These are phyloP conservation scores for Capreolus pygargus DNA, from an alignment of 2,113 vertebrate species.

Conservation along the genomic window DNA sequence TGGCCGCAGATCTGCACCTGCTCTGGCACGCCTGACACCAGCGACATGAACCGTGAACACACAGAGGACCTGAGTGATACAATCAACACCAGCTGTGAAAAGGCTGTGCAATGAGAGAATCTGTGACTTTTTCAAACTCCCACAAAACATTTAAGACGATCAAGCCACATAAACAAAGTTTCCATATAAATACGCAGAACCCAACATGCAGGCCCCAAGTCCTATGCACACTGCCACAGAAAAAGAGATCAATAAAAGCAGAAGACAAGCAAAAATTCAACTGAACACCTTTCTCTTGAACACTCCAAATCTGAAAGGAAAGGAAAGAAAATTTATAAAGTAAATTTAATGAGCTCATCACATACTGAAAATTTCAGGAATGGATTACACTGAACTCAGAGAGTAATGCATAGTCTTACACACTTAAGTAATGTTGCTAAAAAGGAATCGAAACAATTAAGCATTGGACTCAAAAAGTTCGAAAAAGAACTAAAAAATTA, in stretches of 20 bases:
- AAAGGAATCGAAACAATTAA: background rate
- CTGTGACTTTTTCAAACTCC: background rate
- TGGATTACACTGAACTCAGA: background rate
- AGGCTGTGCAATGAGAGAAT: rapidly evolving
- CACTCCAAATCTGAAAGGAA: background rate
- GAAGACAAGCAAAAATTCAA: background rate
- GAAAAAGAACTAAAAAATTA: background rate
- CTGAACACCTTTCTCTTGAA: background rate
- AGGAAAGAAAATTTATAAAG: background rate
- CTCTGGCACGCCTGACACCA: rapidly evolving
- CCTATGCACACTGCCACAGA: background rate
- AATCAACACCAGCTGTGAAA: rapidly evolving
- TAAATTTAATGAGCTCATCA: background rate
- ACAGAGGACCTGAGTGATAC: rapidly evolving
- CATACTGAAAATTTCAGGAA: background rate
- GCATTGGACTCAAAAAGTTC: background rate
- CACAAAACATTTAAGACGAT: background rate
- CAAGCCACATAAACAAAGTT: background rate
- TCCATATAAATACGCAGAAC: background rate
- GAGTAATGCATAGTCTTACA: background rate
- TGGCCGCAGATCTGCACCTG: rapidly evolving
- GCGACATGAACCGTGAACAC: rapidly evolving
- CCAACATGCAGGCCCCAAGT: rapidly evolving
- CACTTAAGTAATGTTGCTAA: background rate
- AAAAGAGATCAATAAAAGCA: background rate